Conservation (phyloP, 2,113 vertebrate species). For the Psittacara wagleri region DNA sequence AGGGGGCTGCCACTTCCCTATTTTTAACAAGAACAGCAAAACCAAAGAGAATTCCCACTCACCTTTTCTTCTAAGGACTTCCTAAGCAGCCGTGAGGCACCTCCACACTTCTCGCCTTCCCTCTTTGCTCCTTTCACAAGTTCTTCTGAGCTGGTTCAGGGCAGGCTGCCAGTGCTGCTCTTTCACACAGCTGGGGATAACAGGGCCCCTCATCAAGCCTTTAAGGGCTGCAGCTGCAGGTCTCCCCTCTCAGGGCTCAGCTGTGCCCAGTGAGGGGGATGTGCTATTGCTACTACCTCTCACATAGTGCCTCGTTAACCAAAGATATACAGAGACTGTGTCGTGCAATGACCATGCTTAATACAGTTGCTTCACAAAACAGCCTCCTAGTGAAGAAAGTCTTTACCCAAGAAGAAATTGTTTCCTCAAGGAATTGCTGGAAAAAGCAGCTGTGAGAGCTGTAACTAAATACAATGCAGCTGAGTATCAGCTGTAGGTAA, state of each 20-base stretch:
- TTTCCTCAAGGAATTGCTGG: background rate
- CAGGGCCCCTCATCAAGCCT: background rate
- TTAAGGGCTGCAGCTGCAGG: background rate
- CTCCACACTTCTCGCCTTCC: accelerated
- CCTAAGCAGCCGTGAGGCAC: background rate
- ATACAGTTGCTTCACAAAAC: background rate
- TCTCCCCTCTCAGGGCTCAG: background rate
- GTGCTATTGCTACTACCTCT: background rate
- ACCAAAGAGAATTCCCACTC: background rate
- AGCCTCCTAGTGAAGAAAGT: background rate
- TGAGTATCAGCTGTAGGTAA: background rate
- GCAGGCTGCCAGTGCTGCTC: background rate
- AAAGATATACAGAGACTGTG: background rate
- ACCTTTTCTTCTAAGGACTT: background rate
- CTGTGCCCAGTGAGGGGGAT: background rate
- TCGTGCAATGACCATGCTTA: accelerated
- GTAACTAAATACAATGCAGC: background rate
- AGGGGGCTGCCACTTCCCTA: background rate
- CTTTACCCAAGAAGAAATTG: background rate
- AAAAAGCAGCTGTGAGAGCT: background rate
- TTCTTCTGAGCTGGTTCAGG: background rate
- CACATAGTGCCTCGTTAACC: accelerated
- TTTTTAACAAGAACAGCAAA: background rate
- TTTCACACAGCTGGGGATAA: background rate
- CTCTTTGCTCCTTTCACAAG: background rate